Evolutionary conservation across 2,888 invertebrate genomes (phyloP).

Genomic region (Galeopsomyia nigrocyanea): DNA sequence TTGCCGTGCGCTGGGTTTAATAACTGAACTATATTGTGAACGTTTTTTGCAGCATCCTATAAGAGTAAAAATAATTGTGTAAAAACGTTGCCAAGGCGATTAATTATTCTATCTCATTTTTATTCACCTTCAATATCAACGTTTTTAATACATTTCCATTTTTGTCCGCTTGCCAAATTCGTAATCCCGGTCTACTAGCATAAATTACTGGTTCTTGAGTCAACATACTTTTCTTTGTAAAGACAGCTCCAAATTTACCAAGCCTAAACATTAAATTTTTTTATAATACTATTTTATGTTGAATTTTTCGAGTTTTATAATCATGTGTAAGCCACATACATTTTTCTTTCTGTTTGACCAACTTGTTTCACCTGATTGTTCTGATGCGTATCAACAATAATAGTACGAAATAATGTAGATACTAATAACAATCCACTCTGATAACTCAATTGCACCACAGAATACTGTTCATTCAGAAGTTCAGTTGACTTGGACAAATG

Average conservation of each 20-base stretch:
- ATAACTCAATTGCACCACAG: conserved; percentile 88
- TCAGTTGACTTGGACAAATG: conserved; percentile 87
- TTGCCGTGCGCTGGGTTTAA: conserved; percentile 76
- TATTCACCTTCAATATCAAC: conserved; percentile 81
- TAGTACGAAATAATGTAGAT: conserved; percentile 86
- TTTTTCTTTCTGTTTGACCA: conserved; percentile 89
- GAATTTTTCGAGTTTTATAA: too few species aligned
- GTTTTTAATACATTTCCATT: conserved; percentile 87
- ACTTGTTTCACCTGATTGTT: conserved; percentile 82
- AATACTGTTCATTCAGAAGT: conserved; percentile 86
- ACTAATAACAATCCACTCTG: conserved; percentile 81
- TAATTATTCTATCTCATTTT: neutral
- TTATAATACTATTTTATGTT: neutral
- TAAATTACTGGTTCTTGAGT: conserved; percentile 74
- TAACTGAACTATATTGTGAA: conserved; percentile 76
- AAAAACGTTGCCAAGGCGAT: neutral
- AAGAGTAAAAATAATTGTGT: conserved; percentile 24
- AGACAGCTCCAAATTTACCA: conserved; percentile 77
- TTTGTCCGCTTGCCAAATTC: conserved; percentile 86
- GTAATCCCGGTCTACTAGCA: conserved; percentile 85
- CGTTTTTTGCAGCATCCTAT: conserved; percentile 63
- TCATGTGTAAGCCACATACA: conserved; percentile 70
- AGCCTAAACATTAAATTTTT: conserved; percentile 66
- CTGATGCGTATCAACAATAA: conserved; percentile 78
- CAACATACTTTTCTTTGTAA: conserved; percentile 72